Evolutionary conservation across 2,113 vertebrate species (phyloP).

Genomic region (Tichodroma muraria): DNA sequence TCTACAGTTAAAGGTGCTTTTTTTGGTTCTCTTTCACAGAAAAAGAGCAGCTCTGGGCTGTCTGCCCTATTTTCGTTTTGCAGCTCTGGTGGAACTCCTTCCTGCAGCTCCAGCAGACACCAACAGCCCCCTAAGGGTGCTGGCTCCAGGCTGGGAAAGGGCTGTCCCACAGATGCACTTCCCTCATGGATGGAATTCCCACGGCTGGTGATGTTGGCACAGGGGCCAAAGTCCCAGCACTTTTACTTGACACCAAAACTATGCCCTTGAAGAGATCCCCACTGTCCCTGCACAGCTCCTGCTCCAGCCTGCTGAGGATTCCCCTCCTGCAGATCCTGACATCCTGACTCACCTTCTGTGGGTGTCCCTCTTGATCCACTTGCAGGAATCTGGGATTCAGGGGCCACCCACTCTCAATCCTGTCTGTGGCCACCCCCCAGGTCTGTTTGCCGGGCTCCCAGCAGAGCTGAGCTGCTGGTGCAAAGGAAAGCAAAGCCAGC

Average conservation of each 20-base stretch:
- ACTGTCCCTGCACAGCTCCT: not conserved
- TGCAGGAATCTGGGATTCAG: not conserved
- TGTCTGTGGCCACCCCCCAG: fast-evolving
- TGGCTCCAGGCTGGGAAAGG: not conserved
- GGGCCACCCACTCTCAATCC: not conserved
- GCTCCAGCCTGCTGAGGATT: not conserved
- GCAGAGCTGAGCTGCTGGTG: not conserved
- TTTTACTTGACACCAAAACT: not conserved
- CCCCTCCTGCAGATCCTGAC: not conserved
- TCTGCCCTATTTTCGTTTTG: not conserved
- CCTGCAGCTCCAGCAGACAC: not conserved
- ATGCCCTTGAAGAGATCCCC: not conserved
- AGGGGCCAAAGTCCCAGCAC: not conserved
- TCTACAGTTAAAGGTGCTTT: not conserved
- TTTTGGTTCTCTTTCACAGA: not conserved
- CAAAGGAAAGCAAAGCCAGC: not conserved
- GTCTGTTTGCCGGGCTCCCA: not conserved
- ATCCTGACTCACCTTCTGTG: not conserved
- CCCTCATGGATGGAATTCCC: not conserved
- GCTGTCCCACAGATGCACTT: fast-evolving
- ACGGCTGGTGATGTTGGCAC: not conserved
- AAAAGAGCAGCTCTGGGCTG: not conserved
- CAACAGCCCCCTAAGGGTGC: fast-evolving
- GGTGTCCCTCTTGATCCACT: not conserved
- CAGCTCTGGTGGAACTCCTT: not conserved